phyloP scores from a whole-genome alignment of 2,888 invertebrate species.

The Orthosia gracilis region DNA sequence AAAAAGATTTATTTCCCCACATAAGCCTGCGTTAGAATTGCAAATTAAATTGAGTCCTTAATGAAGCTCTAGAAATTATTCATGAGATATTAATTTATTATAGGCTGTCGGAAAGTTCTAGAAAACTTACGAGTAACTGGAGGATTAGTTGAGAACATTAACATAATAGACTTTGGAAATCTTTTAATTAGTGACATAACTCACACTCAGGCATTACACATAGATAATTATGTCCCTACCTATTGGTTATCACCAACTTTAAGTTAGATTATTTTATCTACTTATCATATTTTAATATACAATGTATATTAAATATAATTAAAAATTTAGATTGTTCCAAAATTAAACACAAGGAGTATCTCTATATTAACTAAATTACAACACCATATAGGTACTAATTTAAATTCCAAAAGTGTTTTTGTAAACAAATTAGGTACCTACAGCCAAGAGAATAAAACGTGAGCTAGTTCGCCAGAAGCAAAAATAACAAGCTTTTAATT shows the following conservation, averaged over 20 bases:
- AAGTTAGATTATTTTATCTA: background rate
- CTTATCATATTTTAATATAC: background rate
- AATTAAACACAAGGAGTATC: background rate
- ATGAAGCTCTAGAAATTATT: slow-evolving; percentile 55
- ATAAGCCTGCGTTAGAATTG: slow-evolving; percentile 43
- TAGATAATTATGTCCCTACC: background rate
- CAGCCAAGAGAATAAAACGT: slow-evolving; percentile 17
- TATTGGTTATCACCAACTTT: background rate
- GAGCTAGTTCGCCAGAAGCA: slow-evolving; percentile 8
- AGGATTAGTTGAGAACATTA: background rate
- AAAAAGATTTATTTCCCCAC: slow-evolving; percentile 46
- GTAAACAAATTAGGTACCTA: slow-evolving; percentile 11
- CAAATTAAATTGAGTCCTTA: slow-evolving; percentile 50
- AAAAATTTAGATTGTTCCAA: background rate
- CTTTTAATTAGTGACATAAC: background rate
- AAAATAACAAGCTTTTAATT: slow-evolving; percentile 40
- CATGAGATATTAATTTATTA: slow-evolving; percentile 45
- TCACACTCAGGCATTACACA: background rate
- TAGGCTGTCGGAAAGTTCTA: slow-evolving; percentile 30
- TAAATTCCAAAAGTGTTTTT: slow-evolving; percentile 16
- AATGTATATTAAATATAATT: background rate
- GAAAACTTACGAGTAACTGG: slow-evolving; percentile 32
- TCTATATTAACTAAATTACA: background rate
- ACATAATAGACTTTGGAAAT: background rate
- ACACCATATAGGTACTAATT: slow-evolving; percentile 10